These are phyloP conservation scores for Heterochromis multidens DNA, from an alignment of 2,113 vertebrate genomes.

Conservation along the genomic window DNA sequence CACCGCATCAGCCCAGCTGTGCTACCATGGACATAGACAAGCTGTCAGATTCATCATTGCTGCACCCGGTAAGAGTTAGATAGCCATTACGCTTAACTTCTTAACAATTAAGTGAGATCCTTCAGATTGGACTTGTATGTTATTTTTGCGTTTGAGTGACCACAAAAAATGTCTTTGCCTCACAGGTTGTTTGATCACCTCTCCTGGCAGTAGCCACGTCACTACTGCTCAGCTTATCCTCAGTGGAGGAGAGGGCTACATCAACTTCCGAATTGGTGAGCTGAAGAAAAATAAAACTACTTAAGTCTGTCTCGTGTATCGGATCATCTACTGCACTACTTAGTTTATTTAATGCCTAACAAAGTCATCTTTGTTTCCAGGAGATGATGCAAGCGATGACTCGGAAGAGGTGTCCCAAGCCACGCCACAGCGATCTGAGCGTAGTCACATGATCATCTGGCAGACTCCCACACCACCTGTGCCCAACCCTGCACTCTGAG, in stretches of 20 bases:
- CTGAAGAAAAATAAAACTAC: neutral
- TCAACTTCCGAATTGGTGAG: constrained; percentile 84
- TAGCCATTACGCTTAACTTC: neutral
- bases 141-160: neutral
- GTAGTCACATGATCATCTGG: constrained; percentile 82
- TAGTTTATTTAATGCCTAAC: neutral
- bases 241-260: constrained; percentile 84
- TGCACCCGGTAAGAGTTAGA: constrained; percentile 62
- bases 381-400: constrained; percentile 73
- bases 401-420: constrained; percentile 51
- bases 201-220: constrained; percentile 49
- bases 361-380: constrained; percentile 37
- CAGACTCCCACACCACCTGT: constrained; percentile 54
- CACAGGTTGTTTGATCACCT: constrained; percentile 72
- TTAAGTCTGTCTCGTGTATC: neutral
- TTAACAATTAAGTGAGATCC: neutral
- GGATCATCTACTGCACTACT: neutral
- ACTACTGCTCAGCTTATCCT: constrained; percentile 75
- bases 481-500: constrained; percentile 69
- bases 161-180: neutral
- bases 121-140: neutral
- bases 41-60: constrained; percentile 77
- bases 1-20: constrained; percentile 70
- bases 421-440: constrained; percentile 71
- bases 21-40: constrained; percentile 79